These are phyloP conservation scores for Bradypodion ventrale DNA, from an alignment of 2,797 vertebrate species.

Conservation along the genomic window DNA sequence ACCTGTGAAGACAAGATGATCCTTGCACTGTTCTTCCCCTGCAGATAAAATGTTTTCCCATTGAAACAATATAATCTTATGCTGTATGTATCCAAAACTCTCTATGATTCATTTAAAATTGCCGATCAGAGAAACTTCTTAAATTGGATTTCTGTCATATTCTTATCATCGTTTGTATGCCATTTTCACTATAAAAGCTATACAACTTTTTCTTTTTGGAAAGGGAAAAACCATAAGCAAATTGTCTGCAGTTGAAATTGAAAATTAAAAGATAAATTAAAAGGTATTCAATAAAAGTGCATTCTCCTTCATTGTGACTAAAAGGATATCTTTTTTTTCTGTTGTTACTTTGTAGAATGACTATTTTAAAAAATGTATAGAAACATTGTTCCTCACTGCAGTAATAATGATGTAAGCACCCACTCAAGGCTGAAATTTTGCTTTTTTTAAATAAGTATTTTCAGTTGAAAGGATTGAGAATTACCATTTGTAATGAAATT, in stretches of 20 bases:
- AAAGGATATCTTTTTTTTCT: too few species aligned
- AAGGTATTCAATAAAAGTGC: too few species aligned
- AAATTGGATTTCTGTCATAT: slow-evolving; percentile 35
- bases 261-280: neutral
- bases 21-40: slow-evolving; percentile 16
- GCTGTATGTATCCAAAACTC: slow-evolving; percentile 4
- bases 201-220: neutral
- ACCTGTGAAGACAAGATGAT: slow-evolving; percentile 15
- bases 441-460: too few species aligned
- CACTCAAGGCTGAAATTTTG: too few species aligned
- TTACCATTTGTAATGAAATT: too few species aligned
- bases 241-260: neutral
- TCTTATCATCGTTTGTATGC: slow-evolving; percentile 19
- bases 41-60: slow-evolving; percentile 1
- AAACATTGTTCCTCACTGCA: too few species aligned
- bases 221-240: accelerated
- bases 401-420: too few species aligned
- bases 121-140: neutral
- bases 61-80: slow-evolving; percentile 19
- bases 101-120: neutral
- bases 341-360: too few species aligned
- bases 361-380: too few species aligned
- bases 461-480: too few species aligned
- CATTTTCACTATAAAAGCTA: slow-evolving; percentile 30
- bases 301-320: too few species aligned